Base-by-base conservation (phyloP, 2,113 vertebrate species). In the Dasyurus viverrinus region DNA sequence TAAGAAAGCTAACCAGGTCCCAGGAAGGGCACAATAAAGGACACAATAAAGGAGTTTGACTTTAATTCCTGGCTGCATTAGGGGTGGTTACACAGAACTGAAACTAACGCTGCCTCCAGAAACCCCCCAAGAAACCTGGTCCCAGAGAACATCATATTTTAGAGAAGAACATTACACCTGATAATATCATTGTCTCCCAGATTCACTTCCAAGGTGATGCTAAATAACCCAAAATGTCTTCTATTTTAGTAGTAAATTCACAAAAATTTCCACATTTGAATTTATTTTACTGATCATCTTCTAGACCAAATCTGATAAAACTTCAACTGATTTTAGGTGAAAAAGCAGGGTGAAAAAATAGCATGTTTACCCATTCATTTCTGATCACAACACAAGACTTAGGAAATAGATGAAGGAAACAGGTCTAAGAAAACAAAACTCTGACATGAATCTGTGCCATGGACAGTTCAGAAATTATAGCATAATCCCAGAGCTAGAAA, bases 221-320 rank as follows among this genome's bases (percentile, higher is more conserved):
- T 89, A 93, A 89, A 36, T 36, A 68, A 68, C 14, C 3, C 12
- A 36, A 36, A 68, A 36, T 68, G 0, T n/a, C 14, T 68, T 68
- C 60, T 36, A 14, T 68, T 68, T 2, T 68, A 36, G 30, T 68
- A 14, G 60, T 68, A 68, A 68, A 68, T n/a, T 1, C 30, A 16
- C 36, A 12, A 30, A 68, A 68, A n/a, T 68, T 68, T 14, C 4
- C 14, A 68, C 1, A 4, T 36, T 36, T 68, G 12, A 68, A 68
- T n/a, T n/a, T 36, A 16, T 68, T n/a, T 68, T 68, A 68, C 12
- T 68, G 11, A 68, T 68, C 4, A 6, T 68, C 30, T 36, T 55
- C 19, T 76, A 92, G 95, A 57, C 47, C 24, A 93, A 97, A 93
- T 90, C 24, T 94, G n/a, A 93, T 57, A 92, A 60, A 90, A 50